Evolutionary conservation across 1,140 invertebrate genomes (phyloP), one percentile per base, ranked within the genome.

Genomic region (Nixonia krombeini): DNA sequence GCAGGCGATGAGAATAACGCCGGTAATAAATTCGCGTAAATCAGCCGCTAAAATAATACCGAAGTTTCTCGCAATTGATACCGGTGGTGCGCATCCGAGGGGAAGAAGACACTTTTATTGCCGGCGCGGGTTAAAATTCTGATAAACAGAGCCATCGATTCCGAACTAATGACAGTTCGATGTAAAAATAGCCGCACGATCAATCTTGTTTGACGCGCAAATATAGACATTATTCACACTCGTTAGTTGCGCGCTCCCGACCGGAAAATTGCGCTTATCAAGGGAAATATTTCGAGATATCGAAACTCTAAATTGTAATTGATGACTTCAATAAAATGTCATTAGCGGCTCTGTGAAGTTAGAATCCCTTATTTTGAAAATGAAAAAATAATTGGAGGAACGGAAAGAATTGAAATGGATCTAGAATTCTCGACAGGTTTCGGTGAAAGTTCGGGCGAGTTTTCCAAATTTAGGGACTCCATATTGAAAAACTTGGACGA

Each of bases 181-280:
- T 15, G n/a, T 18, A 40, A 40, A 40, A 40, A 40, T 40, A 16
- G 16, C 1, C 5, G 16, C 37, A 10, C 37, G 9, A 40, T 40
- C 37, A 40, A 40, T 40, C 37, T 40, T 40, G 37, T 40, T 40
- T 21, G 16, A 40, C 37, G 16, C 8, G 8, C 37, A 40, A 40
- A 35, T 35, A 12, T 35, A 35, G 33, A 35, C 33, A 35, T 35
- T 35, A 29, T 38, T 28, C 31, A 28, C 25, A 17, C 25, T 57
- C 35, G 16, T 25, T 33, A 53, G 10, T 13, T 33, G 41, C 10
- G 9, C n/a, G 10, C 23, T 31, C 35, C n/a, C 29, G 8, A 21
- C 18, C 26, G 18, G 21, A 16, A 25, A 40, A 38, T 37, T 21
- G 5, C 37, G 8, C 4, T n/a, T 8, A 21, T 8, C 10, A 21